Evolutionary conservation across 1,140 invertebrate genomes (phyloP), one percentile per base, ranked within the genome.

Genomic region (Drosophila funebris): DNA sequence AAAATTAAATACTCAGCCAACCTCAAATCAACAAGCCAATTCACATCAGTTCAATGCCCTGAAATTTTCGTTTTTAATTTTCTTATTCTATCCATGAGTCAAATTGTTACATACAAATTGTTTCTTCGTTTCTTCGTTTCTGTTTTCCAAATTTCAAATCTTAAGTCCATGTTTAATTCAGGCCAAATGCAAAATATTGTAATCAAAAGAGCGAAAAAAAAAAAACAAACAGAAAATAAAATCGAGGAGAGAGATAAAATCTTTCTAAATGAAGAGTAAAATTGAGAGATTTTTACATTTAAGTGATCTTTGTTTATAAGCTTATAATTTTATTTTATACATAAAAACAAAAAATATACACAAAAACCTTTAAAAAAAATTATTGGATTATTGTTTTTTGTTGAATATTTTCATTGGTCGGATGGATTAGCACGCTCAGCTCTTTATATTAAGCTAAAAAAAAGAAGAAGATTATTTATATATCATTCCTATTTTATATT

Each of bases 271-370:
- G 50, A 80, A 77, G 73, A 50, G 76, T 77, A 70, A 78, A 84
- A 82, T 90, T 90, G 85, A 90, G 90, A 90, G 79, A 91, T 91
- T 91, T 91, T 72, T 91, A 91, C 83, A 90, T 91, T 91, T 91
- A 91, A 91, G 90, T 91, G 90, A 91, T 91, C 90, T 83, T 91
- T 91, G 90, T 91, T 91, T 91, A 80, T 91, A 91, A 91, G 90
- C 68, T 88, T 91, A 91, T 91, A 91, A 91, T 90, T 88, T 91
- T 91, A 91, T 91, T 90, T 89, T 91, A 91, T 88, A 90, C 82
- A 81, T 83, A 91, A 90, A 89, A 84, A 74, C 53, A 72, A 72
- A 75, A 87, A 78, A 85, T 71, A 87, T 82, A 87, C 64, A 81
- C 44, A 90, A 54, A 81, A 79, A 66, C 56, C 22, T 37, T 54